Evolutionary conservation across 2,113 vertebrate genomes (phyloP).

Genomic region (Pantherophis guttatus): DNA sequence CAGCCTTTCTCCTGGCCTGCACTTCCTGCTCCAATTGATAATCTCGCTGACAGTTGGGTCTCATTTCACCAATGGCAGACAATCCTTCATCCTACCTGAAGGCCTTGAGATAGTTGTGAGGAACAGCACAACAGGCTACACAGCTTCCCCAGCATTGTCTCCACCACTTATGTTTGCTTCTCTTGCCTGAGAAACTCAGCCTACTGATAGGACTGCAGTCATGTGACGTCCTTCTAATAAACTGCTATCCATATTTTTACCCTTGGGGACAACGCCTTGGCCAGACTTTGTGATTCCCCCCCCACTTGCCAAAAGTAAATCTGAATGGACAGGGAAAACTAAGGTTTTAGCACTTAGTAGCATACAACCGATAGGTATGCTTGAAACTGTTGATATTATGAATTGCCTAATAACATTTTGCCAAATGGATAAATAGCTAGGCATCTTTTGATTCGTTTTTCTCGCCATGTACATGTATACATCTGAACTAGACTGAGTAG

Average conservation of each 20-base stretch:
- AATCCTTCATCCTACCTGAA: not conserved
- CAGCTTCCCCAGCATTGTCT: not conserved
- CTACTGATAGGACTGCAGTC: not conserved
- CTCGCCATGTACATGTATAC: too few relatives aligned
- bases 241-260: not conserved
- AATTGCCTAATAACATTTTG: not conserved
- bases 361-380: not conserved
- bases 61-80: not conserved
- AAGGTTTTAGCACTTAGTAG: too few relatives aligned
- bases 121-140: not conserved
- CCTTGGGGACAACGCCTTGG: not conserved
- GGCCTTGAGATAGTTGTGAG: not conserved
- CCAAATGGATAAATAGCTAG: not conserved
- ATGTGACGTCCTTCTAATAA: not conserved
- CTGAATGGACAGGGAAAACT: not conserved
- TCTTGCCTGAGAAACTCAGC: too few relatives aligned
- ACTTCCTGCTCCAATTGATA: not conserved
- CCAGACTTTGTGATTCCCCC: not conserved
- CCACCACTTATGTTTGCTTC: not conserved
- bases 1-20: not conserved
- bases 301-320: not conserved
- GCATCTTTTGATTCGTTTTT: not conserved
- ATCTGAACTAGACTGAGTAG: too few relatives aligned
- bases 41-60: not conserved
- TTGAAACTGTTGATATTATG: not conserved